Conservation (phyloP, 2,888 invertebrate genomes). For the Esperia sulphurella region DNA sequence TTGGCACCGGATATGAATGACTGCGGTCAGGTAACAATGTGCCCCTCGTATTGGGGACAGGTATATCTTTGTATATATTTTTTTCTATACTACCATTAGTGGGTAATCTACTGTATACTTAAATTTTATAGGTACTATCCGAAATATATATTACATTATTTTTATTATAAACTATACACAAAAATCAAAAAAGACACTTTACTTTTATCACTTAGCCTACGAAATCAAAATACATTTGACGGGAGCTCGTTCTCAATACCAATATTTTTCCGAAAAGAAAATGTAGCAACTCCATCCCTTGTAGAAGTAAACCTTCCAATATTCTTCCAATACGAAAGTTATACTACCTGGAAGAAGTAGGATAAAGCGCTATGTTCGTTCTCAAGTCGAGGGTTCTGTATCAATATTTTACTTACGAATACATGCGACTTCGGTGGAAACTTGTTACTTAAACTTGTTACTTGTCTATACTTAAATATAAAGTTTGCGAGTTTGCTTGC, state of each 20-base stretch:
- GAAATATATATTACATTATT: no score
- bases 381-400: background rate
- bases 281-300: background rate
- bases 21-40: no score
- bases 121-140: no score
- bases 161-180: no score
- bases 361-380: background rate
- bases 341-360: background rate
- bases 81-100: no score
- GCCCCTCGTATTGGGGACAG: no score
- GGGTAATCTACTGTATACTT: no score
- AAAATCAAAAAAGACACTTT: background rate
- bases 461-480: no score
- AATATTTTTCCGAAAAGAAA: background rate
- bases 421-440: background rate
- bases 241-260: background rate
- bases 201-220: background rate
- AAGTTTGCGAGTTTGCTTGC: no score
- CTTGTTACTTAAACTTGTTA: no score
- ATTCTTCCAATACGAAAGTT: conserved; percentile 5
- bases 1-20: no score
- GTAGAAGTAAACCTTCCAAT: conserved; percentile 6
- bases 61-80: no score
- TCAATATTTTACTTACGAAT: background rate
- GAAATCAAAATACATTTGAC: background rate